Evolutionary conservation across 2,797 vertebrate genomes (phyloP), one percentile per base, ranked within the genome.

Genomic region (Dendrocincla tyrannina): DNA sequence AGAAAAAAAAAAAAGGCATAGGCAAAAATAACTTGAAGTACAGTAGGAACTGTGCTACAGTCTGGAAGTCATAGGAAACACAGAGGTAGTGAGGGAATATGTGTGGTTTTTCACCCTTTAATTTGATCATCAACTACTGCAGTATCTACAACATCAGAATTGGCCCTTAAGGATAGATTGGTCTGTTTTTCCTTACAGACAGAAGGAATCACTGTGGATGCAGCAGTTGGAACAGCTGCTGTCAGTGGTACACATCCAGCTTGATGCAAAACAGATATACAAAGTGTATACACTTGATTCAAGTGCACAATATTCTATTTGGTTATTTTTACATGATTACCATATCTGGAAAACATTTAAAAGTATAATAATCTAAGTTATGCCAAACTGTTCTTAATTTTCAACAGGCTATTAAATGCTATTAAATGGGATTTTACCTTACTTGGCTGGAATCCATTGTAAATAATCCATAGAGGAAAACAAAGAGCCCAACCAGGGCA

Each of bases 371-470:
- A 64, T 32, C 41, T 73, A 28, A 63, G 27, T n/a, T 63, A 4
- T 59, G 10, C 7, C 55, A 82, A 41, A 32, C 9, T 13, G 7
- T 33, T 72, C 22, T 19, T 50, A 14, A 76, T 41, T 93, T 88
- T 59, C 64, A 91, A 66, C 4, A 63, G 30, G 13, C 7, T 90
- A 35, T 47, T 83, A 30, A 6, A 30, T 18, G 35, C 67, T 79
- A 35, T 67, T 33, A 75, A 83, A 86, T 5, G 14, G 33, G 39
- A 74, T 63, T 91, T 96, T 93, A 99, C 99, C 99, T 99, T 96
- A 99, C 99, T 99, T 99, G 99, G 89, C 99, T 99, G 84, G 98
- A 98, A 96, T 99, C 99, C 99, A 99, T 99, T 3, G 99, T 99
- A 96, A 99, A 99, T 96, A 99, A 98, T 52, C 99, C 99, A 67